Percentiles rank a stretch among this genome's conserved stretches.
phyloP scores from a whole-genome alignment of 1,140 invertebrate species.

The Zaprionus tsacasi region DNA sequence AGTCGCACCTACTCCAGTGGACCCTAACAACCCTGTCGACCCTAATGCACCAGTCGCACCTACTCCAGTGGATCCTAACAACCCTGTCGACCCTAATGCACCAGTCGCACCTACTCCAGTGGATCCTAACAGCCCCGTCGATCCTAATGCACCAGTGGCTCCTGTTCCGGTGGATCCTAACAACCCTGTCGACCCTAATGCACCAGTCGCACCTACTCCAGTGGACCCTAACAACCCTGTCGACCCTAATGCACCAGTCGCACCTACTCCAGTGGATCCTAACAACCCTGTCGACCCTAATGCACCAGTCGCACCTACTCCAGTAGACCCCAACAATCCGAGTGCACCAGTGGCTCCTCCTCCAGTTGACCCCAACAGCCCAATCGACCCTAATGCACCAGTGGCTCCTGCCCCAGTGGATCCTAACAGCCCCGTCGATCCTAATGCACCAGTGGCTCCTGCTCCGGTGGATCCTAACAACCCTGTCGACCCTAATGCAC shows the following conservation, averaged over 20 bases:
- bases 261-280: background rate
- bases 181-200: conserved; percentile 29
- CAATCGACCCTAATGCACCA: background rate
- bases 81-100: background rate
- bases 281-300: conserved; percentile 31
- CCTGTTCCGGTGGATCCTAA: conserved; percentile 14
- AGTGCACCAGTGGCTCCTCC: background rate
- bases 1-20: background rate
- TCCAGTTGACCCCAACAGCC: background rate
- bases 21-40: background rate
- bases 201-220: conserved; percentile 1
- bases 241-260: conserved; percentile 18
- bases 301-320: background rate
- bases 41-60: background rate
- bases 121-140: conserved; percentile 18
- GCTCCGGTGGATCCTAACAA: background rate
- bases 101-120: conserved; percentile 1
- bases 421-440: background rate
- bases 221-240: conserved; percentile 24
- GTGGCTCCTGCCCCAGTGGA: background rate
- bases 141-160: conserved; percentile 16
- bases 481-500: background rate
- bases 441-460: background rate
- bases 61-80: background rate
- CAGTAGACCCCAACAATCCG: background rate